A percentile compares a stretch with the other conserved stretches of the same genome.
phyloP scores from a whole-genome alignment of 2,888 invertebrate genomes.

The Molorchus minor region DNA sequence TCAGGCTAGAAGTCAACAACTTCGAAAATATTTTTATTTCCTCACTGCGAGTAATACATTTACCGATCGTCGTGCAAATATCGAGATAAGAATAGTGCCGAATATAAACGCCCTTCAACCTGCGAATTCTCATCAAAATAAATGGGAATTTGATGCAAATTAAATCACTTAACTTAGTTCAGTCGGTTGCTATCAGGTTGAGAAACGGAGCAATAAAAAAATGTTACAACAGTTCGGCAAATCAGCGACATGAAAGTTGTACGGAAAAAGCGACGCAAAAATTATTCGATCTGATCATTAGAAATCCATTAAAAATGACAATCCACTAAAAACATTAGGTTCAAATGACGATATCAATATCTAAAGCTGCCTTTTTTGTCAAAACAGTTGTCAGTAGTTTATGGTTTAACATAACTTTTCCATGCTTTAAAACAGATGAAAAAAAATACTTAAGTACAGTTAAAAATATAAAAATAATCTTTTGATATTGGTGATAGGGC shows the following conservation, averaged over 20 bases:
- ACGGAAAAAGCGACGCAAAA: neutral
- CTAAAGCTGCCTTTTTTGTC: no score
- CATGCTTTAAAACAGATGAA: no score
- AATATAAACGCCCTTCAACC: constrained; percentile 47
- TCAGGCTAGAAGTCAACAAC: constrained; percentile 33
- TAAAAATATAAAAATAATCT: no score
- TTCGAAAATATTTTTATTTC: constrained; percentile 30
- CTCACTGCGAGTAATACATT: constrained; percentile 31
- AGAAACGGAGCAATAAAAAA: constrained; percentile 19
- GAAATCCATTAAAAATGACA: no score
- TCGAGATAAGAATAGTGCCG: constrained; percentile 50
- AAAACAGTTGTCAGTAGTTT: no score
- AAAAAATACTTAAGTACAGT: no score
- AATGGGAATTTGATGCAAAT: constrained; percentile 53
- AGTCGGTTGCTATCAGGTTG: constrained; percentile 44
- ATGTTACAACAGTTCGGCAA: constrained; percentile 5
- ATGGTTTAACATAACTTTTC: no score
- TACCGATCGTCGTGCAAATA: constrained; percentile 45
- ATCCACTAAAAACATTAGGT: no score
- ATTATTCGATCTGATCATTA: no score
- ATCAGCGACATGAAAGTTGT: constrained; percentile 2
- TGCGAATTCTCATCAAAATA: constrained; percentile 48
- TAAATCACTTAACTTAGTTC: constrained; percentile 50
- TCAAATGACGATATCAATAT: no score
- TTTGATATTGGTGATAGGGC: no score